phyloP scores from a whole-genome alignment of 2,888 invertebrate species.

The Endotricha flammealis region DNA sequence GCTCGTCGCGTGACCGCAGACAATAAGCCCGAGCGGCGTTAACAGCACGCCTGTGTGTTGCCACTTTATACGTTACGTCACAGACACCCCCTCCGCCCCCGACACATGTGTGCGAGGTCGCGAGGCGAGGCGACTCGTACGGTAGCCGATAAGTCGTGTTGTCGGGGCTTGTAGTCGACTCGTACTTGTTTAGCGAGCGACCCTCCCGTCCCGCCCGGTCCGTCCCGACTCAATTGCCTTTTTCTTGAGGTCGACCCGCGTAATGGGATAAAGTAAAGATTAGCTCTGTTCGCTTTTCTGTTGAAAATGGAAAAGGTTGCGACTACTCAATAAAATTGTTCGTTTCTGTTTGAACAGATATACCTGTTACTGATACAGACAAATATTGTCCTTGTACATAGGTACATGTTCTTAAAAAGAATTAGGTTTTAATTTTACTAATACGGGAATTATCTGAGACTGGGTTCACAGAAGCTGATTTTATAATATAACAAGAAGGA shows the following conservation, averaged over 20 bases:
- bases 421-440: too few species aligned
- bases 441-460: too few species aligned
- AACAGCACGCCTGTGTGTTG: slow-evolving; percentile 77
- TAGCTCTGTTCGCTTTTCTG: slow-evolving; percentile 61
- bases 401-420: too few species aligned
- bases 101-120: slow-evolving; percentile 29
- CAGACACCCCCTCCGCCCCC: slow-evolving; percentile 23
- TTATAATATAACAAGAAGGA: too few species aligned
- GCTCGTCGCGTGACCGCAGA: slow-evolving; percentile 79
- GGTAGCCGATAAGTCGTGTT: slow-evolving; percentile 55
- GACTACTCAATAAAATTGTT: slow-evolving; percentile 34
- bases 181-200: slow-evolving; percentile 54
- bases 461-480: too few species aligned
- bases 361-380: slow-evolving; percentile 3
- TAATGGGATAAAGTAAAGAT: slow-evolving; percentile 72
- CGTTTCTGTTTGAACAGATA: slow-evolving; percentile 22
- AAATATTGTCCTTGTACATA: slow-evolving; percentile 13
- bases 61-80: slow-evolving; percentile 76
- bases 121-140: slow-evolving; percentile 26
- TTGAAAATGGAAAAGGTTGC: slow-evolving; percentile 53
- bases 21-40: slow-evolving; percentile 77
- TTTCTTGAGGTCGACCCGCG: slow-evolving; percentile 66
- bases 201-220: slow-evolving; percentile 29
- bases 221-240: slow-evolving; percentile 64
- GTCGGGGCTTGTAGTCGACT: slow-evolving; percentile 51